Conservation (phyloP, 2,113 vertebrate genomes). For the Ptilorrhoa leucosticta region DNA sequence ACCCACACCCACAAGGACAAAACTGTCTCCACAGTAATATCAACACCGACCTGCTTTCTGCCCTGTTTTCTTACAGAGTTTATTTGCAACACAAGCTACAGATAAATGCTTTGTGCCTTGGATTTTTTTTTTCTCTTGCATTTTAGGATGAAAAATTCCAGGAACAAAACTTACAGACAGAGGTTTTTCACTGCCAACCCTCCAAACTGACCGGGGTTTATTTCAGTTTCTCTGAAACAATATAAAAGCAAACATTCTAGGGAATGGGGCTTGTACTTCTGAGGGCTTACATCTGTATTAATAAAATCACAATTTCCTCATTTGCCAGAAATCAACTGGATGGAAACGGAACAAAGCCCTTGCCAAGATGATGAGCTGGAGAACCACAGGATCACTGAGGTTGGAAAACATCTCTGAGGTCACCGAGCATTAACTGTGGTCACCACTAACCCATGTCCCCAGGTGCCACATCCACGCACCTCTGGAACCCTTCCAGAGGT, state of each 20-base stretch:
- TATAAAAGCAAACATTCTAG: background rate
- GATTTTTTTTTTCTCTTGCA: background rate
- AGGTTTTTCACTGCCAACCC: background rate
- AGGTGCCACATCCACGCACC: background rate
- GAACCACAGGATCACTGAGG: background rate
- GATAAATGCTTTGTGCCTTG: background rate
- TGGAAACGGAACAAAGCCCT: background rate
- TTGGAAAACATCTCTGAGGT: background rate
- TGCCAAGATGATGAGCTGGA: accelerated
- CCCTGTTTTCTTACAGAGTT: background rate
- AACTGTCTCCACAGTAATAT: background rate
- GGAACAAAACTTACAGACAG: background rate
- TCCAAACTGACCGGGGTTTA: accelerated
- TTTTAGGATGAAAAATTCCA: background rate
- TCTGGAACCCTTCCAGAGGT: background rate
- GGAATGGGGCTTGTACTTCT: background rate
- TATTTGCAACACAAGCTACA: background rate
- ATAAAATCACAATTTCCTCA: background rate
- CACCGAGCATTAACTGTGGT: accelerated
- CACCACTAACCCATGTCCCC: background rate
- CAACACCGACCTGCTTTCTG: background rate
- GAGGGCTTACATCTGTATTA: background rate
- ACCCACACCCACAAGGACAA: background rate
- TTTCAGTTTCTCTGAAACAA: background rate
- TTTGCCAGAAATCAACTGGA: background rate